Evolutionary conservation across 1,140 invertebrate species (phyloP).

Genomic region (Liolophura sinensis): DNA sequence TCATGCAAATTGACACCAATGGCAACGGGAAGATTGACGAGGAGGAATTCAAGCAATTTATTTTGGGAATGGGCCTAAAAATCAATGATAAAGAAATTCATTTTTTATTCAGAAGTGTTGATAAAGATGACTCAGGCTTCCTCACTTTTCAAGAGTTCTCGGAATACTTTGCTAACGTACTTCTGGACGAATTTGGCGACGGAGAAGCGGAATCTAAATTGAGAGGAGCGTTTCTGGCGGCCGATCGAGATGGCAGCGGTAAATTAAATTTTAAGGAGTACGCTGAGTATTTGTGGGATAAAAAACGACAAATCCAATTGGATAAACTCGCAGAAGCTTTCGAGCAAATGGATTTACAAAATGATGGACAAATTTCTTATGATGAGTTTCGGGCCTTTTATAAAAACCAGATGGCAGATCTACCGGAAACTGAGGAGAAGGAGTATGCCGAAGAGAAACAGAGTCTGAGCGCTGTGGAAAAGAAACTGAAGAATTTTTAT

Average conservation of each 20-base stretch:
- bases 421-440: not conserved
- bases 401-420: not conserved
- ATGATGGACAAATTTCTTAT: not conserved
- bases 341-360: constrained; percentile 1
- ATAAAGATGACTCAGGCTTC: not conserved
- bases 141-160: constrained; percentile 15
- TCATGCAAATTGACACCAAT: too few relatives aligned
- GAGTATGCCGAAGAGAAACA: not conserved
- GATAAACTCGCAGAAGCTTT: not conserved
- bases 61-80: too few relatives aligned
- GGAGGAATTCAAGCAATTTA: too few relatives aligned
- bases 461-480: not conserved
- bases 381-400: not conserved
- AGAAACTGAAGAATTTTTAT: not conserved
- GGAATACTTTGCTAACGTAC: constrained; percentile 13
- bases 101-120: too few relatives aligned
- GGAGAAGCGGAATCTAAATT: not conserved
- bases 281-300: constrained; percentile 20
- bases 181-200: constrained; percentile 11
- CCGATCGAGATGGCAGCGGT: constrained; percentile 19
- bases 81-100: too few relatives aligned
- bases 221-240: constrained; percentile 16
- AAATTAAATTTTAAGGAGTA: constrained; percentile 22
- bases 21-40: too few relatives aligned
- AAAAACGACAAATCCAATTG: constrained; percentile 7